These are phyloP conservation scores for Todiramphus saurophagus DNA, from an alignment of 2,113 vertebrate genomes.

Conservation along the genomic window DNA sequence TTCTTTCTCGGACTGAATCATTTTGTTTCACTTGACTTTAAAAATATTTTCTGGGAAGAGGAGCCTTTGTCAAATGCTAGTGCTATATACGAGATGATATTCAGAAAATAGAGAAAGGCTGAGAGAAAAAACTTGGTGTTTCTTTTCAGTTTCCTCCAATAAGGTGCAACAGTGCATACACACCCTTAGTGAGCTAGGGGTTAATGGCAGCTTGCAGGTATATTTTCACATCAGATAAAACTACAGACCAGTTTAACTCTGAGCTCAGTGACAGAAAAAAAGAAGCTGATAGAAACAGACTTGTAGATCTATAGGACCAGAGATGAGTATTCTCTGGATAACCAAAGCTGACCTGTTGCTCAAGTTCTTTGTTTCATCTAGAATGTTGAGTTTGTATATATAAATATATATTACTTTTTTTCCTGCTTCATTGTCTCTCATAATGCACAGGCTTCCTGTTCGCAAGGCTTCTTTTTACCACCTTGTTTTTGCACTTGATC, in stretches of 20 bases:
- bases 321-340: background rate
- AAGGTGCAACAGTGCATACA: background rate
- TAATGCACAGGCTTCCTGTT: background rate
- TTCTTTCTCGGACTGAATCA: background rate
- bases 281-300: background rate
- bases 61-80: background rate
- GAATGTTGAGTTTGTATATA: background rate
- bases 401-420: background rate
- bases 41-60: background rate
- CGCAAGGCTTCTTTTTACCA: background rate
- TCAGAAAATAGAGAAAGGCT: background rate
- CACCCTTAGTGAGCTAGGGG: background rate
- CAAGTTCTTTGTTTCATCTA: background rate
- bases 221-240: background rate
- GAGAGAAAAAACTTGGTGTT: background rate
- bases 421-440: background rate
- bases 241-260: background rate
- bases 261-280: background rate
- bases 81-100: background rate
- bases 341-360: background rate
- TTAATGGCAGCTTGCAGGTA: background rate
- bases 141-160: background rate
- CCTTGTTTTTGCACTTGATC: background rate
- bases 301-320: background rate
- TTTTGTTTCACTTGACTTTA: background rate